phyloP scores from a whole-genome alignment of 2,797 vertebrate genomes.

The Onychomys torridus region DNA sequence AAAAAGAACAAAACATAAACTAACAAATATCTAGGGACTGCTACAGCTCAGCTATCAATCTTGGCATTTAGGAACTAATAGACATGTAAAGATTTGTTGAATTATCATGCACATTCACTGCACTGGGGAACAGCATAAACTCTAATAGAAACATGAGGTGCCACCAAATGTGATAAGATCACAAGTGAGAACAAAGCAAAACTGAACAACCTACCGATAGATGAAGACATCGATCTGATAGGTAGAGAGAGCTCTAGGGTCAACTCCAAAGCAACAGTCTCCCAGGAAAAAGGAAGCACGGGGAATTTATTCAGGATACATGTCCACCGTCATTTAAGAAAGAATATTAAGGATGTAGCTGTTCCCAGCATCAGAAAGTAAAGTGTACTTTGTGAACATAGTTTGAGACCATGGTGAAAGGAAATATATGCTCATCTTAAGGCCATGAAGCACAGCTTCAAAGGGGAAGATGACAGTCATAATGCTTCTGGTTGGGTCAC shows the following conservation, averaged over 20 bases:
- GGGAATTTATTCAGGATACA: not conserved
- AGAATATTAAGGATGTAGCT: not conserved
- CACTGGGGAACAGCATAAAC: not conserved
- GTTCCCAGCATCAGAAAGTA: not conserved
- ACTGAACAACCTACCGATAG: not conserved
- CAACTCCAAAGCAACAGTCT: not conserved
- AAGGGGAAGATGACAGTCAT: not conserved
- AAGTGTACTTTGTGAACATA: not conserved
- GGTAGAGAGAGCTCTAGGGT: not conserved
- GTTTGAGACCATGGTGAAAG: not conserved
- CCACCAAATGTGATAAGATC: not conserved
- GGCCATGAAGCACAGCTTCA: not conserved
- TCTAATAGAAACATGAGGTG: not conserved
- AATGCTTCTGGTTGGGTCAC: not conserved
- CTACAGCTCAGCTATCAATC: not conserved
- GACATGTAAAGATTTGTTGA: not conserved
- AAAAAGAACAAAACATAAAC: not conserved
- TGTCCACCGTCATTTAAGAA: not conserved
- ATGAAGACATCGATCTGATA: not conserved
- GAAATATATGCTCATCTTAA: not conserved
- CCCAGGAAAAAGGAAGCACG: not conserved
- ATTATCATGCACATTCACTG: not conserved
- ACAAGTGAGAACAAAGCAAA: not conserved
- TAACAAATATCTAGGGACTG: not conserved
- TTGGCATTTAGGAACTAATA: not conserved